These are phyloP conservation scores for Drosophila sturtevanti DNA, from an alignment of 1,140 invertebrate species.

Conservation along the genomic window DNA sequence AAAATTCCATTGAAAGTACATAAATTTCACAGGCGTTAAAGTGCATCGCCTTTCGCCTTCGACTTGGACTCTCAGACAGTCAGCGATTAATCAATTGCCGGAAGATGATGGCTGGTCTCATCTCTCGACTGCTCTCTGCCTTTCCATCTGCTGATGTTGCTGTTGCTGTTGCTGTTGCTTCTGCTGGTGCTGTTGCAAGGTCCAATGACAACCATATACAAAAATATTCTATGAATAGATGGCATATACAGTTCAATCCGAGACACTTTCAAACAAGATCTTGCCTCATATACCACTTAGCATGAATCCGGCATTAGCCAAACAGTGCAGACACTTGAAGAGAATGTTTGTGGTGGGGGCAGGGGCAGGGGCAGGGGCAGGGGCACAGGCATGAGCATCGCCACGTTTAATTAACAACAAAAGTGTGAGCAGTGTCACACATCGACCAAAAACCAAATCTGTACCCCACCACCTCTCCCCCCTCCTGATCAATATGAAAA, in stretches of 20 bases:
- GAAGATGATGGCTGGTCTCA: constrained; percentile 59
- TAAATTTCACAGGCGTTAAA: constrained; percentile 57
- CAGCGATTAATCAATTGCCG: constrained; percentile 71
- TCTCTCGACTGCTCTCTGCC: not conserved
- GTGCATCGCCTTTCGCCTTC: constrained; percentile 48
- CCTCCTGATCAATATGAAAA: constrained; percentile 5
- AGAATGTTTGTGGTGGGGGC: constrained; percentile 6
- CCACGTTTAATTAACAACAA: constrained; percentile 75
- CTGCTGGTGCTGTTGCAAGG: constrained; percentile 43
- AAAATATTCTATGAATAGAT: constrained; percentile 64
- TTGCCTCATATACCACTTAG: constrained; percentile 57
- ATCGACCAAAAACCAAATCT: constrained; percentile 28
- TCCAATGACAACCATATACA: constrained; percentile 57
- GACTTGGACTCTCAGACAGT: constrained; percentile 3
- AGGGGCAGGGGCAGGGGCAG: constrained; percentile 23
- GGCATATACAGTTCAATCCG: constrained; percentile 6
- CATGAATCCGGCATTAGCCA: constrained; percentile 60
- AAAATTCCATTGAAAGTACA: constrained; percentile 26
- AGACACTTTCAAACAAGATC: constrained; percentile 42
- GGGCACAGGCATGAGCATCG: constrained; percentile 20
- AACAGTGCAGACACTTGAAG: constrained; percentile 35
- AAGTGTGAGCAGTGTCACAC: constrained; percentile 73
- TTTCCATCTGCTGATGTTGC: not conserved
- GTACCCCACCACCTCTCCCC: constrained; percentile 4
- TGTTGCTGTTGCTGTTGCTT: not conserved